These are phyloP conservation scores for Neoscelio sp. DNA, from an alignment of 2,888 invertebrate genomes.

Conservation along the genomic window DNA sequence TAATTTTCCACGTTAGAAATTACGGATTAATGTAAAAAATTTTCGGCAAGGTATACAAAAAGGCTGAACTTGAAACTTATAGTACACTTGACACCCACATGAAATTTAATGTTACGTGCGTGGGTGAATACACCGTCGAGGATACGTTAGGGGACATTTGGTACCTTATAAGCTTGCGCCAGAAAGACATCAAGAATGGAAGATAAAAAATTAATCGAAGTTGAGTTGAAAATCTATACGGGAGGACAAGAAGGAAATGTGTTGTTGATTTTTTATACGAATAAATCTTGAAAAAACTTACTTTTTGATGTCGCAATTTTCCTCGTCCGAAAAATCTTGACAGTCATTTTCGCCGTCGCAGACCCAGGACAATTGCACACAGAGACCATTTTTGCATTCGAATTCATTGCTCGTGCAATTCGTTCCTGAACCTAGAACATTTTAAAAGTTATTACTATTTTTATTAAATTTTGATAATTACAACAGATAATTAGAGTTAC, in stretches of 20 bases:
- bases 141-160: not conserved
- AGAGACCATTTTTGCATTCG: slow-evolving; percentile 91
- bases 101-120: slow-evolving; percentile 22
- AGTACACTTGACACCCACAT: slow-evolving; percentile 36
- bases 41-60: slow-evolving; percentile 1
- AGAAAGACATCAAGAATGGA: not conserved
- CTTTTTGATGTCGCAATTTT: slow-evolving; percentile 85
- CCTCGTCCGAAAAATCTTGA: slow-evolving; percentile 91
- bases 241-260: not conserved
- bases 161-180: no score
- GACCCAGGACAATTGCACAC: slow-evolving; percentile 90
- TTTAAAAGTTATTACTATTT: not conserved
- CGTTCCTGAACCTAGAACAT: slow-evolving; percentile 70
- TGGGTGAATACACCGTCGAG: slow-evolving; percentile 18
- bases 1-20: not conserved
- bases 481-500: not conserved
- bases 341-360: slow-evolving; percentile 94
- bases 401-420: slow-evolving; percentile 90
- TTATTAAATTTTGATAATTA: not conserved
- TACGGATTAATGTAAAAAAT: not conserved
- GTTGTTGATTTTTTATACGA: slow-evolving; percentile 1
- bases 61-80: slow-evolving; percentile 14
- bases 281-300: slow-evolving; percentile 59
- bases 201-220: slow-evolving; percentile 1
- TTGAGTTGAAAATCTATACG: slow-evolving; percentile 12